Conservation (phyloP, 2,113 vertebrate species). For the Nothocercus nigrocapillus region DNA sequence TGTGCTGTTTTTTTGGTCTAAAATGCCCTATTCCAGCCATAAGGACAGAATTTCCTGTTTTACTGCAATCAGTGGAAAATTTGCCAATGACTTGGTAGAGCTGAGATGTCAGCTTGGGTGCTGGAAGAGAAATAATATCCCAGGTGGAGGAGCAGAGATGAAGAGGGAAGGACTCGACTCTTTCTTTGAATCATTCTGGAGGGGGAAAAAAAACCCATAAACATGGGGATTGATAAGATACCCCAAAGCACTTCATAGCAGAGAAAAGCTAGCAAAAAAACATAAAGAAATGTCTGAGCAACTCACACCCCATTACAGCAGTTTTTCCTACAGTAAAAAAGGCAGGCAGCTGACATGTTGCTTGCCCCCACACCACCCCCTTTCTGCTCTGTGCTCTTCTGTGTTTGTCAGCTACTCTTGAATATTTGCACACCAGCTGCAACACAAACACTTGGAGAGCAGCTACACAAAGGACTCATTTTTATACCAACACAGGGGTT, state of each 20-base stretch:
- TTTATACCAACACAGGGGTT: neutral
- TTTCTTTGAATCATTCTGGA: neutral
- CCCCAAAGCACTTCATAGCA: neutral
- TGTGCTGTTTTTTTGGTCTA: neutral
- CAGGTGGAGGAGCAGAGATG: neutral
- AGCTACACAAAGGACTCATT: neutral
- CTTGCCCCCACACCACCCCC: neutral
- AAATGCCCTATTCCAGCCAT: fast-evolving
- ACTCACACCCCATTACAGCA: neutral
- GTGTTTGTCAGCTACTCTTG: neutral
- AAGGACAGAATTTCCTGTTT: neutral
- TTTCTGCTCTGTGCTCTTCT: neutral
- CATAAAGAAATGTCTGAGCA: neutral
- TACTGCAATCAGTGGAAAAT: neutral
- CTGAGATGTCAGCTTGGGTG: neutral
- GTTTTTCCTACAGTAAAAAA: neutral
- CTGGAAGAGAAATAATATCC: neutral
- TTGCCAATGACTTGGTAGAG: neutral
- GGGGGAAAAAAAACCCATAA: neutral
- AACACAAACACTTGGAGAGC: neutral
- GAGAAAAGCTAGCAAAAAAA: neutral
- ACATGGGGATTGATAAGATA: neutral
- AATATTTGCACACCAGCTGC: neutral
- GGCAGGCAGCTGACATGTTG: neutral
- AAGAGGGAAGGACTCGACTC: neutral